Conservation (phyloP, 1,140 invertebrate species). For the Anastrepha obliqua region DNA sequence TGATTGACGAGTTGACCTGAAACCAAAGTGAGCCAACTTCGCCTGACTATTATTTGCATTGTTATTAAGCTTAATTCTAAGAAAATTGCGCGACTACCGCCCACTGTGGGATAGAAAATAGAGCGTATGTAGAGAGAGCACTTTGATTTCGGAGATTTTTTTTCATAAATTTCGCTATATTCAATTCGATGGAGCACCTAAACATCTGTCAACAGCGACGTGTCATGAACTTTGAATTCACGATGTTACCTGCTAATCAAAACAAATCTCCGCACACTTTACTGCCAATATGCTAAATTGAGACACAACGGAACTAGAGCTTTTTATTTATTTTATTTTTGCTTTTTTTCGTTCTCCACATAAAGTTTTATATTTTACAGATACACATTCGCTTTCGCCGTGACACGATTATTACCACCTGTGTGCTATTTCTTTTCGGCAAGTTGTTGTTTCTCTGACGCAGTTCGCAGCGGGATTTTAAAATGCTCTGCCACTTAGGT, state of each 20-base stretch:
- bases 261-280: background rate
- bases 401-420: conserved; percentile 14
- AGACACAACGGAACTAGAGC: background rate
- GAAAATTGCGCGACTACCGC: no score
- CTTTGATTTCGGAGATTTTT: background rate
- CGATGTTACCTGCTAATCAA: background rate
- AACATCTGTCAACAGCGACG: background rate
- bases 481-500: background rate
- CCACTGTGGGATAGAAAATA: no score
- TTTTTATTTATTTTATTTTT: background rate
- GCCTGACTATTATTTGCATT: no score
- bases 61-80: no score
- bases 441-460: background rate
- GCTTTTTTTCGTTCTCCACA: background rate
- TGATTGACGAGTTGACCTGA: no score
- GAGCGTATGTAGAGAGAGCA: background rate
- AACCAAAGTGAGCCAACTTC: no score
- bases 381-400: conserved; percentile 18
- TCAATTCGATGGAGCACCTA: background rate
- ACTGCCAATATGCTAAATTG: background rate
- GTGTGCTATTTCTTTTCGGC: background rate
- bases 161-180: background rate
- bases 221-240: conserved; percentile 24
- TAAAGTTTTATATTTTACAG: background rate
- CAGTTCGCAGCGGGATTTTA: background rate